phyloP scores from a whole-genome alignment of 2,113 vertebrate species.

The Ranitomeya imitator region DNA sequence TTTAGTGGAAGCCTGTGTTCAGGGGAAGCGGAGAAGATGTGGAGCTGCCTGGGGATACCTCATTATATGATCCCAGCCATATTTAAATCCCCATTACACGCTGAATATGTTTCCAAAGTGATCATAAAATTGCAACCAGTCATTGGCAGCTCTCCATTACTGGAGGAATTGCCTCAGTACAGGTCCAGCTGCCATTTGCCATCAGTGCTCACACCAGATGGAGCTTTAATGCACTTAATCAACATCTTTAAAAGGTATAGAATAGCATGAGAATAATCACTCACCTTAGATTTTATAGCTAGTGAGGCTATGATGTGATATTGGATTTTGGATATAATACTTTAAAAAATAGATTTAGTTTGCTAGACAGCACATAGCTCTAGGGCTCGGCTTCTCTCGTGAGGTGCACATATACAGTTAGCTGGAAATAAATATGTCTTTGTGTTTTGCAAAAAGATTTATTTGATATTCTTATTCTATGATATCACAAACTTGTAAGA shows the following conservation, averaged over 20 bases:
- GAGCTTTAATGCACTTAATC: slow-evolving; percentile 71
- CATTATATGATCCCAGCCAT: slow-evolving; percentile 69
- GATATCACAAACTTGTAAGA: not conserved
- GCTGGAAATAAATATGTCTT: not conserved
- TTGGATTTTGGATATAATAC: not conserved
- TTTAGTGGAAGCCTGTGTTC: slow-evolving; percentile 45
- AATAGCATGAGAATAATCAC: slow-evolving; percentile 38
- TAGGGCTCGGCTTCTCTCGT: not conserved
- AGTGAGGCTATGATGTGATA: not conserved
- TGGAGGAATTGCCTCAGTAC: slow-evolving; percentile 68
- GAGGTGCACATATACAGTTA: not conserved
- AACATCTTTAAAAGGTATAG: slow-evolving; percentile 63
- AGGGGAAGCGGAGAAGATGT: slow-evolving; percentile 30
- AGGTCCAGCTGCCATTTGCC: slow-evolving; percentile 69
- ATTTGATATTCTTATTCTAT: too few species aligned
- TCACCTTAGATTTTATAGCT: not conserved
- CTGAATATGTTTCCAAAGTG: slow-evolving; percentile 69
- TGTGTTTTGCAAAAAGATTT: not conserved
- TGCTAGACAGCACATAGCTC: not conserved
- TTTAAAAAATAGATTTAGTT: not conserved
- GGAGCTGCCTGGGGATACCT: slow-evolving; percentile 56
- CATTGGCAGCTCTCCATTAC: slow-evolving; percentile 70
- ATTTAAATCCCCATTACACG: slow-evolving; percentile 66
- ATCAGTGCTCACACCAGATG: slow-evolving; percentile 71
- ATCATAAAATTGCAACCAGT: slow-evolving; percentile 72